A percentile compares a stretch with the other conserved stretches of the same genome.
Conservation (phyloP, 1,140 invertebrate genomes). For the Belonocnema kinseyi region DNA sequence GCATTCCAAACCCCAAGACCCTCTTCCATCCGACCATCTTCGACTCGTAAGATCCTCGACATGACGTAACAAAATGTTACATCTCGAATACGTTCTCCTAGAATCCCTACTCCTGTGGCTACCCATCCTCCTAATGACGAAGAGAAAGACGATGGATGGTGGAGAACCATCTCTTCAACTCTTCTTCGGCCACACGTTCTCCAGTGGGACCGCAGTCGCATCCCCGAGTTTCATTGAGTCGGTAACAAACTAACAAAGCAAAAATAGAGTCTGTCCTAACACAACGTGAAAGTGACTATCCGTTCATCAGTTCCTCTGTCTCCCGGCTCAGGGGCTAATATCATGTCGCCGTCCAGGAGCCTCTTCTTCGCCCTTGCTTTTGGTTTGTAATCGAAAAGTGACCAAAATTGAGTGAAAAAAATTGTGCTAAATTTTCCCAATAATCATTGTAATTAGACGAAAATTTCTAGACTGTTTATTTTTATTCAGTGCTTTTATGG, state of each 20-base stretch:
- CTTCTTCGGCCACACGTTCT: constrained; percentile 43
- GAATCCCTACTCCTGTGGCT: constrained; percentile 42
- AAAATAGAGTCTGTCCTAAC: constrained; percentile 40
- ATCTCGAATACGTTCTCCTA: constrained; percentile 54
- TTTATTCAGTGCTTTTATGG: too few species aligned
- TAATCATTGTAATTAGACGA: neutral
- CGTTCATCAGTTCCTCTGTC: constrained; percentile 1
- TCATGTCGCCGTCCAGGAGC: constrained; percentile 31
- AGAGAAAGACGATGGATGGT: constrained; percentile 47
- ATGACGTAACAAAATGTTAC: constrained; percentile 59
- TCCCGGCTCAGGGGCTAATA: neutral
- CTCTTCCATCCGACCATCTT: constrained; percentile 39
- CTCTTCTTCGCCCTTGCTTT: constrained; percentile 32
- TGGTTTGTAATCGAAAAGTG: constrained; percentile 34
- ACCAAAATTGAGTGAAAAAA: neutral
- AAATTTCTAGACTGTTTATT: too few species aligned
- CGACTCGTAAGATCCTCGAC: constrained; percentile 33
- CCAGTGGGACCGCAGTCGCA: constrained; percentile 47
- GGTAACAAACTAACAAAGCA: constrained; percentile 38
- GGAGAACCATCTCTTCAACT: constrained; percentile 45
- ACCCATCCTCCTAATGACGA: constrained; percentile 42
- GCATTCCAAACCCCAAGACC: constrained; percentile 52
- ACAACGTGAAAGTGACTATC: constrained; percentile 41
- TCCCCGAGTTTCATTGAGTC: constrained; percentile 53
- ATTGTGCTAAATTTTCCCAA: neutral